Percentiles rank a stretch among this genome's conserved stretches.
These are phyloP conservation scores for Palloptera scutellata DNA, from an alignment of 2,888 invertebrate genomes.

Conservation along the genomic window DNA sequence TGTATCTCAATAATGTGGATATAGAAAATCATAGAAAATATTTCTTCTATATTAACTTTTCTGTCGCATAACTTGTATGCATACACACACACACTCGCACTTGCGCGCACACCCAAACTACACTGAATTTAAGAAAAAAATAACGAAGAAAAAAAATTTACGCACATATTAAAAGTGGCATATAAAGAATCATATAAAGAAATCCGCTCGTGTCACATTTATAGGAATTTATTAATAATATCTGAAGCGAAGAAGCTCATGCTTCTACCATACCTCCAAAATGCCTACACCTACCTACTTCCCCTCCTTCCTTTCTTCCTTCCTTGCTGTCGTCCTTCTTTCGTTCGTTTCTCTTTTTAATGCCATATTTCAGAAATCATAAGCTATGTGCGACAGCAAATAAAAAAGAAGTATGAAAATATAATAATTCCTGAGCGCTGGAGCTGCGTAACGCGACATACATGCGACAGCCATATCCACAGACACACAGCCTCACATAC, in stretches of 20 bases:
- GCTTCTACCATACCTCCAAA: not conserved
- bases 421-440: slow-evolving; percentile 53
- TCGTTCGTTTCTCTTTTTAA: slow-evolving; percentile 14
- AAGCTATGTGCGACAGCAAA: slow-evolving; percentile 53
- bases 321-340: not conserved
- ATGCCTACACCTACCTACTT: not conserved
- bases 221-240: slow-evolving; percentile 26
- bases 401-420: slow-evolving; percentile 57
- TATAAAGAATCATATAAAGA: slow-evolving; percentile 6
- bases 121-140: not conserved
- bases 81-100: no score
- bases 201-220: slow-evolving; percentile 24
- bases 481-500: not conserved
- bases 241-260: not conserved
- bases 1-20: not conserved
- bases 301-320: not conserved
- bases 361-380: slow-evolving; percentile 61
- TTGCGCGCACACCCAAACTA: not conserved
- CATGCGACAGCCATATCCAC: not conserved
- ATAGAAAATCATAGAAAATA: not conserved
- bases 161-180: slow-evolving; percentile 15
- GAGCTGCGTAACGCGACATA: not conserved
- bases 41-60: no score
- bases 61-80: no score
- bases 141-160: not conserved